Base-by-base conservation (phyloP, 2,797 vertebrate species). In the Novumbra hubbsi region DNA sequence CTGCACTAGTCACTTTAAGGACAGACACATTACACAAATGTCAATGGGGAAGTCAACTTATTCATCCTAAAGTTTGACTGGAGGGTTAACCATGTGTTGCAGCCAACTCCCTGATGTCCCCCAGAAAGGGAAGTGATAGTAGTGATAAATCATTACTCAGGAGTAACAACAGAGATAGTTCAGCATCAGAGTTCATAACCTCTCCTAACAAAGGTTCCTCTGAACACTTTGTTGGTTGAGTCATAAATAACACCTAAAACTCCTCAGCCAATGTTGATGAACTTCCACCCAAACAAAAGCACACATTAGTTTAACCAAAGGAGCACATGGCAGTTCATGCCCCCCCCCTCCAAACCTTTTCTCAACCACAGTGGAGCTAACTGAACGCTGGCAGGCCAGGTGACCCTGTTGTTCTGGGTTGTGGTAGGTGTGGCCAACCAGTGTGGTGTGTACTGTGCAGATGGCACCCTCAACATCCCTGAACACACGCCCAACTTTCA, bases 371-470 rank as follows among this genome's bases (percentile, higher is more conserved):
- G 41, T 41, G 60, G 68, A 71, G 70, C 65, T 72, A 11, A 21
- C 69, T 32, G 27, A 81, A 32, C 27, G 28, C 62, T 32, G 66
- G 41, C 71, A 50, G 55, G 55, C 55, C 21, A 57, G 55, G 55
- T 57, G 21, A 78, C 34, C 50, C 41, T 69, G 75, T 49, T 78
- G 81, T 75, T 81, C 71, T 50, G 41, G 66, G 73, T 52, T 84
- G 83, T 48, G 87, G 86, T 81, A 90, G 89, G 91, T 90, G 89
- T 85, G 90, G 89, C 85, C 82, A 80, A 86, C 90, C 87, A 80
- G 70, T 88, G 88, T 77, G 90, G 88, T 87, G 76, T 70, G 7
- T 30, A 21, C 34, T 41, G 34, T 38, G 32, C 19, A 38, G 34
- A 28, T 34, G 8, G 16, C 27, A 49, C 12, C 16, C 49, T 7